Evolutionary conservation across 2,888 invertebrate genomes (phyloP), one percentile per base, ranked within the genome.

Genomic region (Apamea sordens): DNA sequence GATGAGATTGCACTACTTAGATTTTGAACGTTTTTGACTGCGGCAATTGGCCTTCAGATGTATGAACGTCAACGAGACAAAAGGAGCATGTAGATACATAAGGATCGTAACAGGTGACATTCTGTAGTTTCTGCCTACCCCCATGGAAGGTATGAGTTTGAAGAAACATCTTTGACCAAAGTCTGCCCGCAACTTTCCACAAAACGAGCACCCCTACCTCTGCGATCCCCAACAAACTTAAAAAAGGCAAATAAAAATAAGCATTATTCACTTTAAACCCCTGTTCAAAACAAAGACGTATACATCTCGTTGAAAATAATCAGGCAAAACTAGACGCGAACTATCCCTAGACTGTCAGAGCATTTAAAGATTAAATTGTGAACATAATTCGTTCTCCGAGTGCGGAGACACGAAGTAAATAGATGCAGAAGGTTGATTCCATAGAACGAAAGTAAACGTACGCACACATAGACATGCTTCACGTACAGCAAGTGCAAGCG

Each of bases 321-420:
- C 61, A 59, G 32, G 59, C 15, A 70, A 70, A 79, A 75, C 70
- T 56, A 72, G 50, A 82, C 18, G 28, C 13, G 36, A 56, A 76
- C 87, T 89, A 80, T 53, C 73, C 79, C 76, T 84, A 78, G 89
- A 90, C 89, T 89, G 89, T 90, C 84, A 82, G 84, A 90, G 87
- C 88, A 87, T 88, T 90, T 88, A 89, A 90, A 91, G 91, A 93
- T 92, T 91, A 92, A 92, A 92, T 89, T 90, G 90, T 88, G 89
- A 88, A 91, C 89, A 91, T 91, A 92, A 92, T 92, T 90, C 88
- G 88, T 91, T 90, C 83, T 63, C 75, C 69, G 85, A 87, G 86
- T 85, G 80, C 79, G 63, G 77, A 24, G 28, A 56, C 18, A 56
- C n/a, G 0, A 28, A n/a, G 11, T 6, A 56, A 5, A 47, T 8